Evolutionary conservation across 2,113 vertebrate species (phyloP).

Genomic region (Zosterops lateralis): DNA sequence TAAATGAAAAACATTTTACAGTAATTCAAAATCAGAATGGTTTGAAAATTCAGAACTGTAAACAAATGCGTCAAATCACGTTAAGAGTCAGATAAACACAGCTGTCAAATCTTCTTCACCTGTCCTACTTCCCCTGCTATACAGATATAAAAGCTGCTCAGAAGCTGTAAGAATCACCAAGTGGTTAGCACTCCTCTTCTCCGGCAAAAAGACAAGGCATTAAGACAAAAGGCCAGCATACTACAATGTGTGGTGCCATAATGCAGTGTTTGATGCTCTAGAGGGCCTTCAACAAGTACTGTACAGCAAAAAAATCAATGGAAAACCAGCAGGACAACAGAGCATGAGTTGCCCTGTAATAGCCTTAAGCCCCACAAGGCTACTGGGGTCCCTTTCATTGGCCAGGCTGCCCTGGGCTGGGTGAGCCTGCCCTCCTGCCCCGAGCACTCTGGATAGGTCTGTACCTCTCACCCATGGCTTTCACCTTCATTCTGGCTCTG

Average conservation of each 20-base stretch:
- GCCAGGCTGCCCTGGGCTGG: constrained; percentile 4
- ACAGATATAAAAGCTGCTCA: background rate
- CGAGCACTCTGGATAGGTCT: background rate
- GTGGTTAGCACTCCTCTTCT: background rate
- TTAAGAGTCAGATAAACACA: background rate
- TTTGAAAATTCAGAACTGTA: constrained; percentile 37
- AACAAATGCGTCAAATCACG: background rate
- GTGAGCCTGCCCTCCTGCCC: background rate
- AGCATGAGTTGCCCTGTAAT: constrained; percentile 73
- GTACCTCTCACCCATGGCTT: constrained; percentile 19
- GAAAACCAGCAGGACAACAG: constrained; percentile 77
- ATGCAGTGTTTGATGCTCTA: constrained; percentile 65
- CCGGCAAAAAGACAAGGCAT: constrained; percentile 36
- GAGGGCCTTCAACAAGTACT: constrained; percentile 74
- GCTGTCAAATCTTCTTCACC: background rate
- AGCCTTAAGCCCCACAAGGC: constrained; percentile 70
- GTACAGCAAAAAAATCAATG: constrained; percentile 76
- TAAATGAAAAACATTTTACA: constrained; percentile 34
- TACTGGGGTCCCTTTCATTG: constrained; percentile 67
- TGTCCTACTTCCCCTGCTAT: background rate
- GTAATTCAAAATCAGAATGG: constrained; percentile 2
- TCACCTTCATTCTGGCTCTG: background rate
- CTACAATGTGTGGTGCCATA: constrained; percentile 25
- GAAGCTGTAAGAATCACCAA: background rate
- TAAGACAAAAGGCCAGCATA: constrained; percentile 27